Evolutionary conservation across 2,888 invertebrate genomes (phyloP), one percentile per base, ranked within the genome.

Genomic region (Drosophila gaucha): DNA sequence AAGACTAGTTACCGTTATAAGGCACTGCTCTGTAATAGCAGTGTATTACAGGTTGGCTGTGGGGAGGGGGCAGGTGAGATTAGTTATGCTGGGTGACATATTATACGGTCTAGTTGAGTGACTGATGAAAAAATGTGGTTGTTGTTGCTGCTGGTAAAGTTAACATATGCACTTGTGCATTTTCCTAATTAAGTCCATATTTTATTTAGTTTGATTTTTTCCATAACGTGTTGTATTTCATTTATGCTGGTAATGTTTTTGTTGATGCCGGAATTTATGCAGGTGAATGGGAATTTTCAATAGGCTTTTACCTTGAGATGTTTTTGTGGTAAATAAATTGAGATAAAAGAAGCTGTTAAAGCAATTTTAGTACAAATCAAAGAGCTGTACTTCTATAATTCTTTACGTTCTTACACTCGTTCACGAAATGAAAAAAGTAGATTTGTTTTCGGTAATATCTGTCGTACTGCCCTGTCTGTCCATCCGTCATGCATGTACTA

Each of bases 141-240:
- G 67, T 62, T 66, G 51, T 30, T 44, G 20, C 24, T 46, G 26
- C 28, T 54, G 47, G 47, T 65, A 64, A 52, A 63, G 68, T 22
- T 51, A 60, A 71, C 56, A 64, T 68, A 71, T 87, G 88, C 83
- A 76, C 76, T 80, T 85, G 86, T 80, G 55, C 70, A 78, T 66
- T 75, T 80, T 59, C 62, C 73, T 71, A 78, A 83, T 87, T 73
- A 85, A 85, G 60, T 78, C 76, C 16, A 35, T 49, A 68, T 67
- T 66, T 49, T 65, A 62, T 20, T 56, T 65, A 41, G 16, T 41
- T 41, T 41, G 41, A 44, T 70, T 54, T 38, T 33, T 52, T 33
- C 9, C 43, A 38, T 57, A 63, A 49, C 47, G 16, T 41, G 39
- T n/a, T 60, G 14, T 33, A 30, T 38, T 38, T 55, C 20, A 47